Base-by-base conservation (phyloP, 2,113 vertebrate species). In the Furnarius figulus region DNA sequence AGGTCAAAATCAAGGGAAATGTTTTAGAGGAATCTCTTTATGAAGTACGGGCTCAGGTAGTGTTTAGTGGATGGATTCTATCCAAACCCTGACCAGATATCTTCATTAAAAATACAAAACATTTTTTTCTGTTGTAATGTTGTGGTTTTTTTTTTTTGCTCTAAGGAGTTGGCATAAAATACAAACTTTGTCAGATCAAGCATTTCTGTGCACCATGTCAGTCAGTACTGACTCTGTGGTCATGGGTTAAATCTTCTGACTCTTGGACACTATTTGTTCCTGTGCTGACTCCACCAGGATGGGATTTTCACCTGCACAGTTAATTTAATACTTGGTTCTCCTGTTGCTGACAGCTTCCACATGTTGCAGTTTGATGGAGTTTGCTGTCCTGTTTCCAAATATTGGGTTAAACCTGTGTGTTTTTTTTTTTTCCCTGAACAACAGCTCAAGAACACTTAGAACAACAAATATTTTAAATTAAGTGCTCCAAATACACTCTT, bases 241-340 rank as follows among this genome's bases (percentile, higher is more conserved):
- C 28, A 37, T 1, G 6, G 44, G 16, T 30, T 66, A 47, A 84
- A 74, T 23, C 30, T 40, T 53, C 24, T 39, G 17, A 40, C 0
- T 1, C 13, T 52, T 50, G 19, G 22, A 46, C 8, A 9, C 23
- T 71, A 14, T 28, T 50, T 0, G 0, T 56, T 90, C 44, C 58
- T 65, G 5, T n/a, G 31, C 24, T 73, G 75, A n/a, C 49, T 44
- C 14, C 49, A 56, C 6, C 33, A 76, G 40, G 53, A 28, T 52
- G 27, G 14, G 7, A 52, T 56, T 63, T 47, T 14, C 12, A 39
- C 18, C 52, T 31, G 7, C 24, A 44, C 27, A 21, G 1, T 55
- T 47, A 40, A 62, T 85, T 35, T 40, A 65, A 11, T 22, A 31
- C 18, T 31, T n/a, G n/a, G 12, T 77, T 18, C 12, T 77, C 21